phyloP scores from a whole-genome alignment of 2,888 invertebrate species.

The Lagria hirta region DNA sequence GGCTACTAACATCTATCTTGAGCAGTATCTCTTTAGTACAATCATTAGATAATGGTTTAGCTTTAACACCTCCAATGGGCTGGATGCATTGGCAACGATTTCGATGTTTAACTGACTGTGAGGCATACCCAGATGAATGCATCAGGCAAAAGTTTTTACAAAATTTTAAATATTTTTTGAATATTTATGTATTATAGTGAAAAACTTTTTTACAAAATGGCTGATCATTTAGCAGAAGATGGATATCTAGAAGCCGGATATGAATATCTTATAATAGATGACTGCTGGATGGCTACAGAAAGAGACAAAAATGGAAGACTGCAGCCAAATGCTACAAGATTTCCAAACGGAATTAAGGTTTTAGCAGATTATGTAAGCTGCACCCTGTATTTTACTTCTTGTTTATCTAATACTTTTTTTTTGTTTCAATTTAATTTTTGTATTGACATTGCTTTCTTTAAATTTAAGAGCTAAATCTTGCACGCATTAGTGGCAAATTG shows the following conservation, averaged over 20 bases:
- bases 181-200: constrained; percentile 53
- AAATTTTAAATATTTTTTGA: no score
- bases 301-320: constrained; percentile 54
- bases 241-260: constrained; percentile 65
- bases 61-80: constrained; percentile 69
- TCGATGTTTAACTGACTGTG: constrained; percentile 65
- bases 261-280: constrained; percentile 61
- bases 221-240: constrained; percentile 59
- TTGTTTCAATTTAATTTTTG: constrained; percentile 2
- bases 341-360: constrained; percentile 63
- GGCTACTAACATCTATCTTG: not conserved
- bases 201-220: constrained; percentile 58
- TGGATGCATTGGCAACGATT: constrained; percentile 71
- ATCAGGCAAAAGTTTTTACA: constrained; percentile 34
- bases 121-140: constrained; percentile 54
- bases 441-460: no score
- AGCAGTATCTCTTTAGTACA: not conserved
- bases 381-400: constrained; percentile 15
- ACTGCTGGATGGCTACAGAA: constrained; percentile 62
- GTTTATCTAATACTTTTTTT: not conserved
- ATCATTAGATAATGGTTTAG: constrained; percentile 61
- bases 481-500: no score
- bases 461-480: no score
- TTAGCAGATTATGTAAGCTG: constrained; percentile 62
- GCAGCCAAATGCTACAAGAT: constrained; percentile 59